These are phyloP conservation scores for Desmodus rotundus DNA, from an alignment of 2,113 vertebrate genomes.

Conservation along the genomic window DNA sequence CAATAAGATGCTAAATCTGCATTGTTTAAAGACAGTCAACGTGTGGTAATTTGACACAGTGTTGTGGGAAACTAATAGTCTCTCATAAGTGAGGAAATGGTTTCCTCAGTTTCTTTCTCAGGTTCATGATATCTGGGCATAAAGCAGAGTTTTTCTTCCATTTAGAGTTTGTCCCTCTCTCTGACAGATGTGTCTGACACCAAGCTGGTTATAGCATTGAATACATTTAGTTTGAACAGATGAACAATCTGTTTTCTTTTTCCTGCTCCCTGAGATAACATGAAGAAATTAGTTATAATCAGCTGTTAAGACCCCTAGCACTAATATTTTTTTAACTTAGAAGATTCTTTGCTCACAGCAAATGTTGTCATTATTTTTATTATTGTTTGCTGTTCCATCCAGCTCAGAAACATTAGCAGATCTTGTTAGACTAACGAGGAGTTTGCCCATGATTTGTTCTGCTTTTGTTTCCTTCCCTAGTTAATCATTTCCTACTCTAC, in stretches of 20 bases:
- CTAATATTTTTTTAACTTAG: background rate
- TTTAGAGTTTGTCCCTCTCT: background rate
- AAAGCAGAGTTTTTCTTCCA: background rate
- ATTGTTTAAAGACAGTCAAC: background rate
- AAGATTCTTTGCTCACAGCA: background rate
- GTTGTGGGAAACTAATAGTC: background rate
- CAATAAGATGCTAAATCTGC: background rate
- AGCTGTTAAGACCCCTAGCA: background rate
- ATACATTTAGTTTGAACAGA: background rate
- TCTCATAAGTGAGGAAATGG: fast-evolving
- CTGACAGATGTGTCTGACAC: background rate
- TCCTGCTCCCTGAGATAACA: background rate
- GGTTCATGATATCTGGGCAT: background rate
- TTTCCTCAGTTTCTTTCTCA: background rate
- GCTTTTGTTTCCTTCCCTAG: background rate
- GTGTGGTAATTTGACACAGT: background rate
- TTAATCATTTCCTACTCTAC: background rate
- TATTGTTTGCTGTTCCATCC: background rate
- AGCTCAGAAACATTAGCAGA: background rate
- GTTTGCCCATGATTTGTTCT: background rate
- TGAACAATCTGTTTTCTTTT: background rate
- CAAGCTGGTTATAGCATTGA: background rate
- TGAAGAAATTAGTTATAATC: background rate
- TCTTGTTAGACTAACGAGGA: background rate
- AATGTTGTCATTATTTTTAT: background rate